Base-by-base conservation (phyloP, 2,888 invertebrate species). In the Morinoia aosen region DNA sequence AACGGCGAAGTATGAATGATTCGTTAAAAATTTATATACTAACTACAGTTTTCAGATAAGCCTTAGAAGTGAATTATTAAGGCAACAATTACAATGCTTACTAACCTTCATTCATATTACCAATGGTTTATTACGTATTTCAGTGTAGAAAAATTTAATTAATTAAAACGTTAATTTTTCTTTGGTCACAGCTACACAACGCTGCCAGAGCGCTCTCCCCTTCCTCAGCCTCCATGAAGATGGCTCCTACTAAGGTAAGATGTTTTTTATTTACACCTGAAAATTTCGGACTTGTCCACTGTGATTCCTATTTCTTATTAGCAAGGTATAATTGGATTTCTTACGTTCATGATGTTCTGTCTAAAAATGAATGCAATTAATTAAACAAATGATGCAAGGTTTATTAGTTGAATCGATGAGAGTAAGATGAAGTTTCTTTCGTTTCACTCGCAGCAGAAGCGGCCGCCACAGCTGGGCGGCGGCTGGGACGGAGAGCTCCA, bases 401-500 rank as follows among this genome's bases (percentile, higher is more conserved):
- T 48, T 48, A 5, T 48, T 4, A 48, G 48, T 5, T 2, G 48
- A 48, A 48, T 5, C 5, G 48, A 48, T 48, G 48, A 48, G 48
- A 48, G 5, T 48, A 4, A 48, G 48, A 48, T 48, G 5, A 48
- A 48, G 48, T 48, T 5, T 5, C 48, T 48, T 48, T 61, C 19
- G 8, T 61, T 12, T 16, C 5, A 16, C 0, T 90, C 40, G 39
- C 90, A 10, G 40, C 90, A 90, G 90, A 90, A 90, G 39, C 4
- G 14, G 0, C 48, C 39, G 5, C 93, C 56, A 4, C 57, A 93
- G 93, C 93, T 93, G 56, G 93, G 93, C 7, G 93, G 93, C 16
- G 93, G 58, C 93, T 93, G 93, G 93, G 93, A 93, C 58, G 93
- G 93, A 10, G 93, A 93, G 33, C 93, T 93, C 19, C 93, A 93